Conservation (phyloP, 2,113 vertebrate genomes). For the Aythya baeri region DNA sequence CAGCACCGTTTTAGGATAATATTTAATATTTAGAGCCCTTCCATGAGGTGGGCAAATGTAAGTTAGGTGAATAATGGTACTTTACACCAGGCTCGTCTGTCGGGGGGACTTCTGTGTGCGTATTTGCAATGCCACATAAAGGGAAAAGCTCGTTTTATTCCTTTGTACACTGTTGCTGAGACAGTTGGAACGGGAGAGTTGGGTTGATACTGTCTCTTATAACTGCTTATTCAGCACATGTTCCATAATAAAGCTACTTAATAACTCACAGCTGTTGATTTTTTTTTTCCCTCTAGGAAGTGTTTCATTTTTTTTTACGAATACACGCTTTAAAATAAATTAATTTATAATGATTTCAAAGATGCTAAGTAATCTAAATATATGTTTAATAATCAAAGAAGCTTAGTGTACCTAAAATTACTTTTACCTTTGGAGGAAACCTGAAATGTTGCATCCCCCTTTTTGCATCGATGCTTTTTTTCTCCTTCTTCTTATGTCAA, state of each 20-base stretch:
- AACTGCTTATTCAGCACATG: background rate
- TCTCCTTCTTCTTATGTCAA: background rate
- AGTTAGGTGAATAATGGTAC: background rate
- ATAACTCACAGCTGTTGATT: background rate
- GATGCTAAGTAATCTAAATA: background rate
- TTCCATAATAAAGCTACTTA: background rate
- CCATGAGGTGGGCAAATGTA: conserved; percentile 11
- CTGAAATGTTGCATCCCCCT: background rate
- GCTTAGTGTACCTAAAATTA: background rate
- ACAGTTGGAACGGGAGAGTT: background rate
- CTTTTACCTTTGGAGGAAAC: background rate
- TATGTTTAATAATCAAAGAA: background rate
- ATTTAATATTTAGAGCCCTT: background rate
- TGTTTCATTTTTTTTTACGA: background rate
- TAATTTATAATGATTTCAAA: background rate
- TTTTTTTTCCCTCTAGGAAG: background rate
- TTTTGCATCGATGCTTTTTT: background rate
- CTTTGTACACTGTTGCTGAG: background rate
- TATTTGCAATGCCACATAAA: background rate
- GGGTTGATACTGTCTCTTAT: background rate
- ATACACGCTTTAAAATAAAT: background rate
- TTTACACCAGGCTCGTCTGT: background rate
- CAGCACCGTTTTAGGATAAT: background rate
- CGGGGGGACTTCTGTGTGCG: background rate
- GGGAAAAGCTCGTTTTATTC: background rate